Base-by-base conservation (phyloP, 2,113 vertebrate species). In the Pseudonaja textilis region DNA sequence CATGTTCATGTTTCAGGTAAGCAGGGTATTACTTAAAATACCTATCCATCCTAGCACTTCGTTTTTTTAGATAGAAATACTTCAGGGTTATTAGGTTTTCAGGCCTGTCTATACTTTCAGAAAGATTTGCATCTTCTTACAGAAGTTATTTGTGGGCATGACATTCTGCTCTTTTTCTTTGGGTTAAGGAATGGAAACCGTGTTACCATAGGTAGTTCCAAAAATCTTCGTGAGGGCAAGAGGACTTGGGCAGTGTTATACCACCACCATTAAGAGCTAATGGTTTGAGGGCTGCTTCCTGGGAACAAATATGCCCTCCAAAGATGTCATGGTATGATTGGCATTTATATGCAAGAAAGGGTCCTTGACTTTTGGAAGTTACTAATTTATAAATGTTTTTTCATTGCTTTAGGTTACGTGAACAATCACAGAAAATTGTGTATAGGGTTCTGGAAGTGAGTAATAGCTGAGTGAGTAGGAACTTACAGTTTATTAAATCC, bases 1-100 rank as follows among this genome's bases (percentile, higher is more conserved):
- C 96, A 98, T 98, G 97, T 98, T 97, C 98, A 98, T 98, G 98
- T 98, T 98, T 96, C 98, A 98, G 98, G 98, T 98, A 98, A 98
- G 98, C 0, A 7, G 92, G 93, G 64, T 0, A 0, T 39, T 81
- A 20, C 47, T 64, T 91, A 25, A 7, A 64, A 34, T 59, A 26
- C 55, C 42, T 54, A 26, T 8, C 55, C 23, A 91, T 34, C 23
- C 18, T 86, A 54, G 34, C 29, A 2, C 4, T 86, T 87, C 81
- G 39, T 39, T 34, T 50, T 74, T 69, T 26, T 22, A 45, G 52
- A 9, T 7, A 12, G 45, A 87, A 39, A 39, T 87, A 52, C 45
- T 69, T 12, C n/a, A 64, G 89, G 23, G 29, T 34, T 23, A 55
- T 50, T 54, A 90, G 74, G 39, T 23, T 11, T 57, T 89, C 18